Evolutionary conservation across 1,140 invertebrate genomes (phyloP).

Genomic region (Dreissena polymorpha): DNA sequence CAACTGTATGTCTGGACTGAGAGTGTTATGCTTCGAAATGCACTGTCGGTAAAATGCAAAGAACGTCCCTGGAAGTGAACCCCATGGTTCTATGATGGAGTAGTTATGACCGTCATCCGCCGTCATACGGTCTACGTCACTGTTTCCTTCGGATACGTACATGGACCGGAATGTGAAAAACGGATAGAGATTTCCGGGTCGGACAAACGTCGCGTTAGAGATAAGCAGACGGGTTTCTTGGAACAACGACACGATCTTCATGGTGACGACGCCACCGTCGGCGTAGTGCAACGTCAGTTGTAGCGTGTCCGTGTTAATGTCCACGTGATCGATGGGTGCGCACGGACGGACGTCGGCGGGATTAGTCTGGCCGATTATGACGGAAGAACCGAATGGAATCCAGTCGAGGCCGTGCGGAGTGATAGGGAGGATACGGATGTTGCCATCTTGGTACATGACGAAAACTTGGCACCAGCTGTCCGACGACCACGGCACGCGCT

Average conservation of each 20-base stretch:
- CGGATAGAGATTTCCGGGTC: slow-evolving; percentile 39
- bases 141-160: slow-evolving; percentile 66
- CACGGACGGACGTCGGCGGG: slow-evolving; percentile 51
- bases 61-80: slow-evolving; percentile 45
- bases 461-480: slow-evolving; percentile 63
- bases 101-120: slow-evolving; percentile 53
- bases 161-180: slow-evolving; percentile 68
- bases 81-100: slow-evolving; percentile 54
- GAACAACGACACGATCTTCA: slow-evolving; percentile 48
- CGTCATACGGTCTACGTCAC: slow-evolving; percentile 66
- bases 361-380: slow-evolving; percentile 65
- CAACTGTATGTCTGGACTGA: background rate
- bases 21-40: background rate
- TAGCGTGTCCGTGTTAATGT: slow-evolving; percentile 52
- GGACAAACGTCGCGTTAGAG: slow-evolving; percentile 33
- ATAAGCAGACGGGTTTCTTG: slow-evolving; percentile 56
- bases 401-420: slow-evolving; percentile 69
- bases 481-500: slow-evolving; percentile 54
- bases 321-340: slow-evolving; percentile 57
- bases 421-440: slow-evolving; percentile 60
- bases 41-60: background rate
- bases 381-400: slow-evolving; percentile 71
- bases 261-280: slow-evolving; percentile 51
- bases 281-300: slow-evolving; percentile 54
- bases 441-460: slow-evolving; percentile 70